Evolutionary conservation across 2,797 vertebrate genomes (phyloP).

Genomic region (Bradypus variegatus): DNA sequence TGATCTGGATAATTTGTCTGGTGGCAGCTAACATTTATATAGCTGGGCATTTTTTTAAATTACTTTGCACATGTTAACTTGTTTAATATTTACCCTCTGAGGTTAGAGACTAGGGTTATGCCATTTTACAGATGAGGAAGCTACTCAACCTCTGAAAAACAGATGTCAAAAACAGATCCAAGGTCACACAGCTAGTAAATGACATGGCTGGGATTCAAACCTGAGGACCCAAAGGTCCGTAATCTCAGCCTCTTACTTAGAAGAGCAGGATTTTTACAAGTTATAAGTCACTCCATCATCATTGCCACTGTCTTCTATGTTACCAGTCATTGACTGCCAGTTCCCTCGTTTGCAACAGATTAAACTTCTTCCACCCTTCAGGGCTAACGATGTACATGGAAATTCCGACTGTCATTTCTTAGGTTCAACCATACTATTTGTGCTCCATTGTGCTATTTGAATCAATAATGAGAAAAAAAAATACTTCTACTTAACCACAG

Average conservation of each 20-base stretch:
- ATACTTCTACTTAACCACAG: background rate
- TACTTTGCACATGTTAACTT: background rate
- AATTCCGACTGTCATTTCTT: background rate
- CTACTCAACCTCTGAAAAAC: background rate
- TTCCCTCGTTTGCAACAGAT: background rate
- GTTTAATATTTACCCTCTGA: background rate
- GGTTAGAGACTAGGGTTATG: background rate
- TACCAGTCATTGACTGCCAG: too few species aligned
- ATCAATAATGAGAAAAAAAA: background rate
- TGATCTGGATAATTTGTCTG: background rate
- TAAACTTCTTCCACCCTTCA: background rate
- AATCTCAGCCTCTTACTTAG: background rate
- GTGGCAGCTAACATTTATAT: background rate
- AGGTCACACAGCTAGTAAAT: background rate
- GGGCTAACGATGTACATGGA: fast-evolving
- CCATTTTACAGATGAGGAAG: background rate
- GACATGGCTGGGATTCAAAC: background rate
- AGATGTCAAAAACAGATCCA: background rate
- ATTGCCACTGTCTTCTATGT: background rate
- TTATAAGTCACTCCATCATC: background rate
- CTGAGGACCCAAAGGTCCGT: background rate
- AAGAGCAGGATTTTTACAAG: background rate
- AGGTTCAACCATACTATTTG: background rate
- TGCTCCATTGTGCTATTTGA: background rate
- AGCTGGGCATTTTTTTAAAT: background rate